These are phyloP conservation scores for Eulacestoma nigropectus DNA, from an alignment of 2,113 vertebrate species.

Conservation along the genomic window DNA sequence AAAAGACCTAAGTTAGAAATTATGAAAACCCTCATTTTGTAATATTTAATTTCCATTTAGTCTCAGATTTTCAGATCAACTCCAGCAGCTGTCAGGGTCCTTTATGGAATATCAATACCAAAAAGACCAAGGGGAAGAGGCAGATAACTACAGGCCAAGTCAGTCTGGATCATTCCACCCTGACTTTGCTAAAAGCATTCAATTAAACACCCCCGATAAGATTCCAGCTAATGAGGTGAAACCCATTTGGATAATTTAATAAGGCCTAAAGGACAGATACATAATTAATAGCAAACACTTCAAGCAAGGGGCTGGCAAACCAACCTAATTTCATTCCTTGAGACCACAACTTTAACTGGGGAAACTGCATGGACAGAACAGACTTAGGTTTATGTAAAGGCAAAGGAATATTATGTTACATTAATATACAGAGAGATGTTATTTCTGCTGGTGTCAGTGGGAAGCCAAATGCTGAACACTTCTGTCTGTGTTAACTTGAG, in stretches of 20 bases:
- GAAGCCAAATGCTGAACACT: neutral
- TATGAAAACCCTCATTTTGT: neutral
- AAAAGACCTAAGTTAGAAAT: neutral
- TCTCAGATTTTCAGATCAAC: neutral
- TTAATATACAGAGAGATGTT: neutral
- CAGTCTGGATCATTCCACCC: neutral
- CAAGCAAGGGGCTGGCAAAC: neutral
- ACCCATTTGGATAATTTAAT: neutral
- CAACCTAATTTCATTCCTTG: neutral
- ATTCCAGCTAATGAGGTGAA: neutral
- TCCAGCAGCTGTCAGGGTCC: neutral
- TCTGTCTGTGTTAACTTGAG: rapidly evolving
- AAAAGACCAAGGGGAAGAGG: neutral
- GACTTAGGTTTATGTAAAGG: neutral
- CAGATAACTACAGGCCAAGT: neutral
- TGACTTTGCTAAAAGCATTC: neutral
- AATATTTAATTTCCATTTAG: neutral
- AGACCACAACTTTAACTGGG: neutral
- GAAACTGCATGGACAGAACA: neutral
- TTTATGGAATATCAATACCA: neutral
- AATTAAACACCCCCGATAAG: neutral
- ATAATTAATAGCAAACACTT: neutral
- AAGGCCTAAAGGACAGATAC: neutral
- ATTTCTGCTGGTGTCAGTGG: neutral
- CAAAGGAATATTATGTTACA: neutral